These are phyloP conservation scores for Panulirus ornatus DNA, from an alignment of 1,140 invertebrate species.

Conservation along the genomic window DNA sequence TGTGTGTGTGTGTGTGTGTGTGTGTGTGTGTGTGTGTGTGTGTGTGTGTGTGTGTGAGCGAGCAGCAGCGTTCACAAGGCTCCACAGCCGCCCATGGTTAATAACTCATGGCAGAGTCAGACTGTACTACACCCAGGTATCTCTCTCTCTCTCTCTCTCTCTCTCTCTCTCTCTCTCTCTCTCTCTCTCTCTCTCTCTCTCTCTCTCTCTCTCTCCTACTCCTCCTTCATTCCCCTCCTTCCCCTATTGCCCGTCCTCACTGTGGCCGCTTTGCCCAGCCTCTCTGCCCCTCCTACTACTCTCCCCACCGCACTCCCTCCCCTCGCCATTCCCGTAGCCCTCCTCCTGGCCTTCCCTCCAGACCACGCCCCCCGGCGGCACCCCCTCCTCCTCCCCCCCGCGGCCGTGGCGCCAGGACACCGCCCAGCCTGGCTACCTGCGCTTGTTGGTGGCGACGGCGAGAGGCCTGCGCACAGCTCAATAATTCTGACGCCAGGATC, in stretches of 20 bases:
- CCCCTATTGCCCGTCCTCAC: neutral
- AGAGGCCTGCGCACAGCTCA: constrained; percentile 28
- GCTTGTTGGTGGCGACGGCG: constrained; percentile 16
- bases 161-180: neutral
- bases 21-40: too few relatives aligned
- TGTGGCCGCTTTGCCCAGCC: neutral
- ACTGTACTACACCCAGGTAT: neutral
- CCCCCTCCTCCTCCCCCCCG: neutral
- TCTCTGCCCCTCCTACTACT: neutral
- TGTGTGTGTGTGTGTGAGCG: too few relatives aligned
- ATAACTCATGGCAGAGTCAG: too few relatives aligned
- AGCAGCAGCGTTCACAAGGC: too few relatives aligned
- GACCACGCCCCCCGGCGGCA: neutral
- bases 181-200: neutral
- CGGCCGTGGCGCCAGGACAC: constrained; percentile 28
- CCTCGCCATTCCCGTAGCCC: constrained; percentile 6
- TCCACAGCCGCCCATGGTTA: too few relatives aligned
- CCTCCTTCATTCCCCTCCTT: neutral
- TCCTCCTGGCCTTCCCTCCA: neutral
- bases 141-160: neutral
- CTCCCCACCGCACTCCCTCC: neutral
- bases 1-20: too few relatives aligned
- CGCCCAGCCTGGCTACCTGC: constrained; percentile 29
- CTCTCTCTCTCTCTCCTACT: neutral
- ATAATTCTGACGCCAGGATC: constrained; percentile 39